These are phyloP conservation scores for Sinocyclocheilus grahami DNA, from an alignment of 2,113 vertebrate genomes.

Conservation along the genomic window DNA sequence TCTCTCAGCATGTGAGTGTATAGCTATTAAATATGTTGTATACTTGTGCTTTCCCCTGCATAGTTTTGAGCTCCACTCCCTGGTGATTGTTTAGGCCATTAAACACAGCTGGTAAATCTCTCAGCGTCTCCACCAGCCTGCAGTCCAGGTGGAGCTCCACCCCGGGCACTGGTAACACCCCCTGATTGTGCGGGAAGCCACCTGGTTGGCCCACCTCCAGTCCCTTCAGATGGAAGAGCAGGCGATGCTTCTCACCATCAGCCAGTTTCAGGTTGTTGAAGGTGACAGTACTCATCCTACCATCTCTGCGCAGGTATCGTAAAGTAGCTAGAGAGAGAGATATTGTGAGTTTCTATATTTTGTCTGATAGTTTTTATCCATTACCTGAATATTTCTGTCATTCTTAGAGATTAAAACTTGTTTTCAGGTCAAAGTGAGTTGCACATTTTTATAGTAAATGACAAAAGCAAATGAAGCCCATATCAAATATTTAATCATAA, in stretches of 20 bases:
- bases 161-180: conserved; percentile 61
- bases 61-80: conserved; percentile 82
- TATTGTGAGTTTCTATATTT: neutral
- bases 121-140: conserved; percentile 82
- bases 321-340: conserved; percentile 76
- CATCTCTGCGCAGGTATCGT: conserved; percentile 87
- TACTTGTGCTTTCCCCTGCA: conserved; percentile 82
- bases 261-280: conserved; percentile 91
- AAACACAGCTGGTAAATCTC: conserved; percentile 86
- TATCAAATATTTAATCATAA: too few species aligned
- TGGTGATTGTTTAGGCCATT: conserved; percentile 76
- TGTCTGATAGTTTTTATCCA: neutral
- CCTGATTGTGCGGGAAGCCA: conserved; percentile 31
- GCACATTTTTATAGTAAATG: neutral
- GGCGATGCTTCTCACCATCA: conserved; percentile 87
- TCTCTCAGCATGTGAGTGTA: neutral
- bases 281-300: conserved; percentile 85
- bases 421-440: neutral
- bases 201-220: conserved; percentile 76
- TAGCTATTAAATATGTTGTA: neutral
- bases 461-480: neutral
- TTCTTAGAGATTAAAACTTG: neutral
- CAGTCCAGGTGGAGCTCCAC: conserved; percentile 92
- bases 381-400: neutral
- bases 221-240: conserved; percentile 87